Evolutionary conservation across 2,888 invertebrate species (phyloP).

Genomic region (Miltochrista miniata): DNA sequence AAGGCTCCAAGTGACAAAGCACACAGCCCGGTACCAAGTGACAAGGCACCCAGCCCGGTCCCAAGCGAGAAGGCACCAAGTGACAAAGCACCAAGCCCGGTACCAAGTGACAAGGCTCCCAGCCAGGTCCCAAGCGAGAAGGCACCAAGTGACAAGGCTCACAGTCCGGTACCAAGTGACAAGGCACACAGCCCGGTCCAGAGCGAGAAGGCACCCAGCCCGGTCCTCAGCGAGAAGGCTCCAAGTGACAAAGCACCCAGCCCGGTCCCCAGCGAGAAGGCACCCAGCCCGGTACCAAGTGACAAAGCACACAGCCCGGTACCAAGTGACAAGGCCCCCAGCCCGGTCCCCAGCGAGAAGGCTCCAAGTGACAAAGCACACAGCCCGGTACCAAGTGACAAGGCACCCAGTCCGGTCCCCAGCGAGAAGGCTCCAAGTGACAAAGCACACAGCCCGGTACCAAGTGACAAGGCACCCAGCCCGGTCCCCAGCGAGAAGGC

Average conservation of each 20-base stretch:
- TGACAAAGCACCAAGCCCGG: background rate
- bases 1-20: background rate
- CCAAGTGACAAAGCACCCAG: constrained; percentile 1
- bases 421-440: background rate
- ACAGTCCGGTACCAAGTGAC: constrained; percentile 7
- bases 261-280: background rate
- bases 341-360: background rate
- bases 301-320: constrained; percentile 10
- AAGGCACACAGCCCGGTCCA: constrained; percentile 4
- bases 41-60: no score
- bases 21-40: no score
- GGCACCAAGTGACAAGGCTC: no score
- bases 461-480: background rate
- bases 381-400: background rate
- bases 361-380: background rate
- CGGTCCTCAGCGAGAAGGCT: no score
- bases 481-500: constrained; percentile 1
- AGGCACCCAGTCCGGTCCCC: background rate
- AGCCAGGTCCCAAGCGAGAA: constrained; percentile 7
- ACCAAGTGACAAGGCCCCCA: background rate
- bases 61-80: no score
- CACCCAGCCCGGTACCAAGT: background rate
- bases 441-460: constrained; percentile 1
- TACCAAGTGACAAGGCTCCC: background rate
- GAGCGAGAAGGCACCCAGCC: constrained; percentile 9